These are phyloP conservation scores for Kradibia gibbosae DNA, from an alignment of 1,140 invertebrate genomes.

Conservation along the genomic window DNA sequence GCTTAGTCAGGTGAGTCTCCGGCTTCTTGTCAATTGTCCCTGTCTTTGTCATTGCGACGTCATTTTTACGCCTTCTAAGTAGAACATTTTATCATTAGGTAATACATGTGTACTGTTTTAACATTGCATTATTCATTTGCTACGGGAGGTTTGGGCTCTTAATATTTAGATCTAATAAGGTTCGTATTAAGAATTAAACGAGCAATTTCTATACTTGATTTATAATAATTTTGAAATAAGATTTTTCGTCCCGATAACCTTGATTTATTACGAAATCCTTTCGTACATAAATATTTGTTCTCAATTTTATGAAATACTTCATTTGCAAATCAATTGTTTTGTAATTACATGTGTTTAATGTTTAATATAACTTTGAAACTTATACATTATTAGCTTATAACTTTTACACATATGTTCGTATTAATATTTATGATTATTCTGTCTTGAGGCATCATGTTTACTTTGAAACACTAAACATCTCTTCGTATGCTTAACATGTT, in stretches of 20 bases:
- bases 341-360: not conserved
- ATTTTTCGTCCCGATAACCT: too few species aligned
- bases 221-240: too few species aligned
- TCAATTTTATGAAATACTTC: not conserved
- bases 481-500: not conserved
- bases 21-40: not conserved
- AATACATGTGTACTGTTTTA: too few species aligned
- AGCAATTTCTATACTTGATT: too few species aligned
- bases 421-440: not conserved
- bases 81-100: too few species aligned
- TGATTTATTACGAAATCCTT: too few species aligned
- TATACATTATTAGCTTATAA: not conserved
- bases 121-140: too few species aligned
- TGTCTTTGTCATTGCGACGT: too few species aligned
- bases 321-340: not conserved
- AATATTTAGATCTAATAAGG: too few species aligned
- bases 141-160: too few species aligned
- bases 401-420: not conserved
- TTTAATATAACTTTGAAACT: not conserved
- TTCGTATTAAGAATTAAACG: too few species aligned
- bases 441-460: not conserved
- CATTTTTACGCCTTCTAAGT: too few species aligned
- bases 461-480: not conserved
- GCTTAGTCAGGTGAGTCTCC: conserved; percentile 84
- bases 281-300: not conserved